Conservation (phyloP, 2,888 invertebrate species). For the Yponomeuta plumbellus region DNA sequence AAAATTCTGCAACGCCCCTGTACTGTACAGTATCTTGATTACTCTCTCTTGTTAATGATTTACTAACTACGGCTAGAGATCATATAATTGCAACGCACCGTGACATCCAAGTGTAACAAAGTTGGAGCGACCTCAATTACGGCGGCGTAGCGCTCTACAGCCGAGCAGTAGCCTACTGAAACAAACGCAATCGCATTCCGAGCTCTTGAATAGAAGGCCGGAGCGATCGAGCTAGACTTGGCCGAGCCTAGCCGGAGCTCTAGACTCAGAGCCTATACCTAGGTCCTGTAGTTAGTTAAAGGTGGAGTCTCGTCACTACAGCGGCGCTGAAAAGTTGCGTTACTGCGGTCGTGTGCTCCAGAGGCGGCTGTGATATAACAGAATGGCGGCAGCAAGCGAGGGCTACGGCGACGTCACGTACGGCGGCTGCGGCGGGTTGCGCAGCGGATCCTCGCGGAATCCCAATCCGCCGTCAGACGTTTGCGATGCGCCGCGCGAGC, state of each 20-base stretch:
- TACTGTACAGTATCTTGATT: not conserved
- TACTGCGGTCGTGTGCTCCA: not conserved
- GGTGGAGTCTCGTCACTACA: not conserved
- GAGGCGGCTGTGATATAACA: not conserved
- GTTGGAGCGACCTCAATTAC: not conserved
- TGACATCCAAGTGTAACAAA: not conserved
- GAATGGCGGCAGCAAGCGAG: not conserved
- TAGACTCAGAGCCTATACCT: not conserved
- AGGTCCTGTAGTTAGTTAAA: not conserved
- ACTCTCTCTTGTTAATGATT: not conserved
- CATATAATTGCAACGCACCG: not conserved
- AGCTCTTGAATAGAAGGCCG: not conserved
- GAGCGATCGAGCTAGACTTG: not conserved
- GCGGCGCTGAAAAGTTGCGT: not conserved
- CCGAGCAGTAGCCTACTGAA: not conserved
- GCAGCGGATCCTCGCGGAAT: not conserved
- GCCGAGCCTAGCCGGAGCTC: not conserved
- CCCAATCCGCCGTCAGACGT: not conserved
- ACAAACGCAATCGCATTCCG: constrained; percentile 1
- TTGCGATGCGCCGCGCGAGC: constrained; percentile 42
- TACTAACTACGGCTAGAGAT: not conserved
- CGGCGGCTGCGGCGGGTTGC: not conserved
- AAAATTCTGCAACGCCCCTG: not conserved
- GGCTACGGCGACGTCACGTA: not conserved
- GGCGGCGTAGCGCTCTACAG: not conserved